Evolutionary conservation across 1,140 invertebrate species (phyloP).

Genomic region (Drosophila bipectinata): DNA sequence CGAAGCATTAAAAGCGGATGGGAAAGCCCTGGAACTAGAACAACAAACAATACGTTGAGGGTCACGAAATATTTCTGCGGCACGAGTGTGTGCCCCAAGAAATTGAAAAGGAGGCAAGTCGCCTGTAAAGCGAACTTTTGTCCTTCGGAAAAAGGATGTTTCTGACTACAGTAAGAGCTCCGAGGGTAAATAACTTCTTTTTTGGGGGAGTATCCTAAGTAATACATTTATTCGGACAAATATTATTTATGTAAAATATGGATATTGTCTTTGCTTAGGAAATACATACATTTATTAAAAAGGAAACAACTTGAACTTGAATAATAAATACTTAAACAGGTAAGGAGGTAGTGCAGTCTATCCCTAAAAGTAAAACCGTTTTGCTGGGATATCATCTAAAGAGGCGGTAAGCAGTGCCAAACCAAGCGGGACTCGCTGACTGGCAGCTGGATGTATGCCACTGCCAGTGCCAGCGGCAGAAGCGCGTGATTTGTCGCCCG

Average conservation of each 20-base stretch:
- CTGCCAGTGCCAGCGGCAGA: conserved; percentile 18
- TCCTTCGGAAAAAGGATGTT: conserved; percentile 3
- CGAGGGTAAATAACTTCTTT: neutral
- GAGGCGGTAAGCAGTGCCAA: conserved; percentile 19
- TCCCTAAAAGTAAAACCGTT: conserved; percentile 46
- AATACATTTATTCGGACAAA: neutral
- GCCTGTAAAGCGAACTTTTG: neutral
- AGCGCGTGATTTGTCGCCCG: conserved; percentile 55
- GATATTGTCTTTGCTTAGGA: neutral
- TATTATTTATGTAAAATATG: neutral
- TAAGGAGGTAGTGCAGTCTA: neutral
- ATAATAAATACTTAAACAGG: neutral
- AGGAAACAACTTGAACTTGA: too few species aligned
- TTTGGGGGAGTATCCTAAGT: neutral
- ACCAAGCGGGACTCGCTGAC: conserved; percentile 13
- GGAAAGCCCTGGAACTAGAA: conserved; percentile 39
- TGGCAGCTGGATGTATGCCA: conserved; percentile 19
- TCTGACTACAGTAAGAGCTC: conserved; percentile 8
- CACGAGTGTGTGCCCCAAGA: conserved; percentile 26
- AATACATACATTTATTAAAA: too few species aligned
- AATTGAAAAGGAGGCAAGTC: conserved; percentile 36
- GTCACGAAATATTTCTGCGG: conserved; percentile 40
- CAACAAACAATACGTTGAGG: conserved; percentile 46
- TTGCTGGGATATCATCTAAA: conserved; percentile 63
- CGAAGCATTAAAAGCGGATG: conserved; percentile 35